phyloP scores from a whole-genome alignment of 2,797 vertebrate species.

The Octomys mimax region DNA sequence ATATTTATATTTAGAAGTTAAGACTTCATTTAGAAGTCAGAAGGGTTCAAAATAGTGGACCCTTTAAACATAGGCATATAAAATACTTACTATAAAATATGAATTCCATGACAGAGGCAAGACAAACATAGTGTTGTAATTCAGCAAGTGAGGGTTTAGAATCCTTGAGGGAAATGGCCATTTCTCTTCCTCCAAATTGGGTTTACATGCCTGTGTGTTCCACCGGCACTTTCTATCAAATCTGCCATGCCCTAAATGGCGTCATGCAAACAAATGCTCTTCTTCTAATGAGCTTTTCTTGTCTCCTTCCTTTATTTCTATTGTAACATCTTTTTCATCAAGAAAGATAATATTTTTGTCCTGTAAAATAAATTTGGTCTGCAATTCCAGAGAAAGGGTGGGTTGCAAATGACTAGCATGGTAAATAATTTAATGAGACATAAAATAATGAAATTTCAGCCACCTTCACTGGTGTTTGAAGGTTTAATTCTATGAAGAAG shows the following conservation, averaged over 20 bases:
- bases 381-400: slow-evolving; percentile 52
- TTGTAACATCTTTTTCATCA: background rate
- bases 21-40: background rate
- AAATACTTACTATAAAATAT: slow-evolving; percentile 22
- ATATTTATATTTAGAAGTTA: background rate
- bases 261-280: slow-evolving; percentile 47
- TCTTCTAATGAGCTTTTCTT: slow-evolving; percentile 59
- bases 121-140: background rate
- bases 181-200: slow-evolving; percentile 27
- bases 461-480: slow-evolving; percentile 49
- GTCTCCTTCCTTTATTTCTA: background rate
- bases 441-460: slow-evolving; percentile 72
- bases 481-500: slow-evolving; percentile 64
- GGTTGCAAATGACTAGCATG: slow-evolving; percentile 49
- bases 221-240: background rate
- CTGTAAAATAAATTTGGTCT: slow-evolving; percentile 56
- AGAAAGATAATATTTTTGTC: background rate
- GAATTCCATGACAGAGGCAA: background rate
- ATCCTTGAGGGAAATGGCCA: background rate
- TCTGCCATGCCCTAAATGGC: slow-evolving; percentile 25
- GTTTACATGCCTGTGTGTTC: slow-evolving; percentile 37
- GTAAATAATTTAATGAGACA: slow-evolving; percentile 76
- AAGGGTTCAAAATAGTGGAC: background rate
- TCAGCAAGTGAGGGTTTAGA: background rate
- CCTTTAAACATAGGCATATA: background rate